Evolutionary conservation across 2,797 vertebrate genomes (phyloP).

Genomic region (Podargus strigoides): DNA sequence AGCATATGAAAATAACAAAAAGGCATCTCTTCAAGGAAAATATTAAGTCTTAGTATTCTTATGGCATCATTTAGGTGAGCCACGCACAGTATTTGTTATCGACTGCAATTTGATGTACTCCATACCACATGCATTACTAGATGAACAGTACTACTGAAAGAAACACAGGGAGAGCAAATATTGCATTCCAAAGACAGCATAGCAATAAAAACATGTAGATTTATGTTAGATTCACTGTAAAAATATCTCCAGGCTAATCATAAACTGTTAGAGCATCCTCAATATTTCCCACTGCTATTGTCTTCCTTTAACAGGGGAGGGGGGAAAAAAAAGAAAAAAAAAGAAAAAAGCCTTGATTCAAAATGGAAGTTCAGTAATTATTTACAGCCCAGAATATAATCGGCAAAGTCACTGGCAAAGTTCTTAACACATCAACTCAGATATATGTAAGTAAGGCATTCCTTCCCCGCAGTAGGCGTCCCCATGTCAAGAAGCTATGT

Average conservation of each 20-base stretch:
- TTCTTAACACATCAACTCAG: slow-evolving; percentile 7
- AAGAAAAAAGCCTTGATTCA: not conserved
- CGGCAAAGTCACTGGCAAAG: slow-evolving; percentile 14
- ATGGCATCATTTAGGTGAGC: not conserved
- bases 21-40: not conserved
- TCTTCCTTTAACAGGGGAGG: not conserved
- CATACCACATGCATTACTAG: not conserved
- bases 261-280: not conserved
- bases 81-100: not conserved
- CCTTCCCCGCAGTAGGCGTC: not conserved
- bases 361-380: slow-evolving; percentile 18
- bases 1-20: not conserved
- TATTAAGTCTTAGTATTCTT: not conserved
- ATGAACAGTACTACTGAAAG: not conserved
- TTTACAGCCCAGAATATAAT: not conserved
- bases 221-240: not conserved
- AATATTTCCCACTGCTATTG: not conserved
- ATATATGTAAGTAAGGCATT: not conserved
- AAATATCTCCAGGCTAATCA: not conserved
- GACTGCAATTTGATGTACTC: not conserved
- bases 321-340: not conserved
- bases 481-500: slow-evolving; percentile 14
- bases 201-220: not conserved
- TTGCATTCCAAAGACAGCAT: not conserved
- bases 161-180: not conserved